A percentile compares a stretch with the other conserved stretches of the same genome.
phyloP scores from a whole-genome alignment of 2,888 invertebrate species.

The Orthonevra nobilis region DNA sequence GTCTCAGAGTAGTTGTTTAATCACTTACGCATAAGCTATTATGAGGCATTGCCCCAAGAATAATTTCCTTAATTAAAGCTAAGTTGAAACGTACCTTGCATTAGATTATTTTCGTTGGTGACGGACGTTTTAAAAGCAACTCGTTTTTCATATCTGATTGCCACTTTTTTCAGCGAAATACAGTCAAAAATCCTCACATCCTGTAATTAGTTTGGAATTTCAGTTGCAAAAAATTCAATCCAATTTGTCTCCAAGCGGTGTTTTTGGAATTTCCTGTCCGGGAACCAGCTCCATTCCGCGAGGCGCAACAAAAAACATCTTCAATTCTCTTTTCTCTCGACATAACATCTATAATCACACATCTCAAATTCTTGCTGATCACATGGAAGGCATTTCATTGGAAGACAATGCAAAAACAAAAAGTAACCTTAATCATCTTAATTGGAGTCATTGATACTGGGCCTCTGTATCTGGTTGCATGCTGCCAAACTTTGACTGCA shows the following conservation, averaged over 20 bases:
- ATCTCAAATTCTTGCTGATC: slow-evolving; percentile 46
- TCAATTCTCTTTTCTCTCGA: slow-evolving; percentile 22
- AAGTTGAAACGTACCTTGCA: too few relatives aligned
- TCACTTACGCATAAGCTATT: too few relatives aligned
- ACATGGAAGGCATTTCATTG: slow-evolving; percentile 31
- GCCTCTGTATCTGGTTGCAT: not conserved
- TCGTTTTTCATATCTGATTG: too few relatives aligned
- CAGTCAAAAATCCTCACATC: not conserved
- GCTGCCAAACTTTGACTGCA: not conserved
- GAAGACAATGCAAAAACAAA: slow-evolving; percentile 5
- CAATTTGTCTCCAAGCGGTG: slow-evolving; percentile 50
- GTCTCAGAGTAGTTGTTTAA: too few relatives aligned
- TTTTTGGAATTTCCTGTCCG: slow-evolving; percentile 21
- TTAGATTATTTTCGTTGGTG: too few relatives aligned
- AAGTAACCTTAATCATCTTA: slow-evolving; percentile 40
- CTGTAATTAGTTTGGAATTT: slow-evolving; percentile 24
- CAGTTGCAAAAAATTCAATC: slow-evolving; percentile 9
- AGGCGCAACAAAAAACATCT: slow-evolving; percentile 53
- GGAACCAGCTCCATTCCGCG: slow-evolving; percentile 23
- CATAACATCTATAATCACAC: slow-evolving; percentile 44
- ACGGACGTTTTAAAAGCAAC: too few relatives aligned
- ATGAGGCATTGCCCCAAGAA: too few relatives aligned
- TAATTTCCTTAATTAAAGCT: too few relatives aligned
- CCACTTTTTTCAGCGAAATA: too few relatives aligned
- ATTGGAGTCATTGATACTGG: slow-evolving; percentile 29